A percentile compares a stretch with the other conserved stretches of the same genome.
Conservation (phyloP, 2,113 vertebrate genomes). For the Saimiri boliviensis region DNA sequence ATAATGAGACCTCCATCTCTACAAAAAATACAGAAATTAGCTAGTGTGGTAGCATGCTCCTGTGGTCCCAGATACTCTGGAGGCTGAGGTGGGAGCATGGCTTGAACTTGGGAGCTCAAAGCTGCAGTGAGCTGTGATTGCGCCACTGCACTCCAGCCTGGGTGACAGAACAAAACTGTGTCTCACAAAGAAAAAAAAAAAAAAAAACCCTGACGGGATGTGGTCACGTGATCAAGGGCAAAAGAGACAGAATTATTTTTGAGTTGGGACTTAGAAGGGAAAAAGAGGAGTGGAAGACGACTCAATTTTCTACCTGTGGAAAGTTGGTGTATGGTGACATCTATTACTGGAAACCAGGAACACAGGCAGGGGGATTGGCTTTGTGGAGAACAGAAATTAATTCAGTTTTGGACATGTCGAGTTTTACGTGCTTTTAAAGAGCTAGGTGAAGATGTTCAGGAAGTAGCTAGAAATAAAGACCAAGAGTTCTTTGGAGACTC, state of each 20-base stretch:
- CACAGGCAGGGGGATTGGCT: neutral
- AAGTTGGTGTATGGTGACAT: neutral
- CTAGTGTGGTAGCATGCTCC: too few relatives aligned
- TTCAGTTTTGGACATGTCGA: neutral
- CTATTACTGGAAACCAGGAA: neutral
- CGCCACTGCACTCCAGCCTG: too few relatives aligned
- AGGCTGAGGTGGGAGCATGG: too few relatives aligned
- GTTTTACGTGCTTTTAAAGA: constrained; percentile 16
- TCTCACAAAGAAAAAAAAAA: neutral
- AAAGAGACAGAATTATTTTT: neutral
- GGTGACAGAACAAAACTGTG: too few relatives aligned
- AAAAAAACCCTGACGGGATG: neutral
- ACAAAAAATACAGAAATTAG: too few relatives aligned
- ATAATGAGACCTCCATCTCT: too few relatives aligned
- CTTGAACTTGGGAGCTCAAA: too few relatives aligned
- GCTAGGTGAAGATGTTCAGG: neutral
- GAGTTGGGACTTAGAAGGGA: neutral
- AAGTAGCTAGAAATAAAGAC: constrained; percentile 27
- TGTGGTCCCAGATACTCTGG: too few relatives aligned
- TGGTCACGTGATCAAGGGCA: neutral
- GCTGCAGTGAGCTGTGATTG: too few relatives aligned
- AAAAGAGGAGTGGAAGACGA: neutral
- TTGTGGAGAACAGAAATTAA: neutral
- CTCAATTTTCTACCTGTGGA: neutral
- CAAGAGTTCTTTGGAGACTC: neutral